Percentiles rank a stretch among this genome's conserved stretches.
phyloP scores from a whole-genome alignment of 2,797 vertebrate genomes.

The Pangasius krempfi region DNA sequence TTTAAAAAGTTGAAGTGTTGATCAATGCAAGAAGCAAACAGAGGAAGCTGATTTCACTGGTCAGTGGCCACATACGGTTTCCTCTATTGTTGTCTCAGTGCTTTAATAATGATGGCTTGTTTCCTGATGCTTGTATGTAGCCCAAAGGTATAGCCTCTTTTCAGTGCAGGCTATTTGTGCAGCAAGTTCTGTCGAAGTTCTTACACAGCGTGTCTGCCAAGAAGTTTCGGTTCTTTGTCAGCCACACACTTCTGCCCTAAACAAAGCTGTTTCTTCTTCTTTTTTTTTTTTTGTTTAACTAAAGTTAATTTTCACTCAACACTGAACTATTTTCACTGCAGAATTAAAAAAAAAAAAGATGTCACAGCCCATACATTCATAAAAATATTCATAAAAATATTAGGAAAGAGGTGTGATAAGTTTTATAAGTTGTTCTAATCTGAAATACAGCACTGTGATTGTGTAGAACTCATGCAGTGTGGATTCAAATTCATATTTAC shows the following conservation, averaged over 20 bases:
- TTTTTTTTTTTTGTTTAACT: neutral
- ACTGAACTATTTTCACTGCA: neutral
- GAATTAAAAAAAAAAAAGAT: neutral
- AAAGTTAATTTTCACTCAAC: neutral
- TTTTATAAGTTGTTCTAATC: neutral
- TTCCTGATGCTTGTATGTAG: conserved; percentile 8
- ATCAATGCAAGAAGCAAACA: neutral
- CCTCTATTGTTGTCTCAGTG: neutral
- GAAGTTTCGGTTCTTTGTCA: conserved; percentile 24
- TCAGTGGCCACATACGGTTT: neutral
- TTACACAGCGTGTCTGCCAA: neutral
- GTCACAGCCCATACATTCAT: neutral
- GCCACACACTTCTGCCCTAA: neutral
- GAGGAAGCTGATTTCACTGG: neutral
- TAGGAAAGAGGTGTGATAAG: neutral
- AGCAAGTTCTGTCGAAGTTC: neutral
- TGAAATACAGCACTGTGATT: neutral
- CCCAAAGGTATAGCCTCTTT: neutral
- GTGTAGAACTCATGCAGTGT: neutral
- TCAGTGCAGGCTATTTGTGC: neutral
- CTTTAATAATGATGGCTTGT: neutral
- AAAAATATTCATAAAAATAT: neutral
- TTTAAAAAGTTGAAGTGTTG: neutral
- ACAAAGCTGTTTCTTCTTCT: neutral
- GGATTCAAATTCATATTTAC: neutral